Evolutionary conservation across 2,113 vertebrate genomes (phyloP), one percentile per base, ranked within the genome.

Genomic region (Xiphorhynchus elegans): DNA sequence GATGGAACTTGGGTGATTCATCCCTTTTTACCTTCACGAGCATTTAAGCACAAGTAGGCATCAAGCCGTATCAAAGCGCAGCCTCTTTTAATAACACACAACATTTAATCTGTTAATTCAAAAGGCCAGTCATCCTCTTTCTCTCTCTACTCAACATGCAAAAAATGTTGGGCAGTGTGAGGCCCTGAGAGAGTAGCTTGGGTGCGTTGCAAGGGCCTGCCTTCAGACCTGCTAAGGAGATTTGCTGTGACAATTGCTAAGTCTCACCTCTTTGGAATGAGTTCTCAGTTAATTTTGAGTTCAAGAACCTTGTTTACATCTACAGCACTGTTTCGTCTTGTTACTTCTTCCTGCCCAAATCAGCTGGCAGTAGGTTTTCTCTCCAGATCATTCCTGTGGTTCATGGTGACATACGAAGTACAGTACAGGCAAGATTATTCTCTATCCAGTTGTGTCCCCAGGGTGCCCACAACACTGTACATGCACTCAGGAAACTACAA

Each of bases 291-390:
- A 13, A 17, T 59, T 75, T 83, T 86, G 49, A 75, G 44, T 73
- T 46, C 75, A 58, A 85, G 49, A 1, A 2, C 31, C 50, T 89
- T 87, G 62, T 46, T 40, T 73, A 33, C 33, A 89, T 23, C 49
- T 50, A 21, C 31, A 68, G 19, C 2, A 0, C 23, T 56, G 44
- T 40, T 84, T 19, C 69, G 24, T 44, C 6, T 0, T 60, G 8
- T 47, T 64, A 24, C 9, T 68, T 82, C 37, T 56, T 79, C 37
- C 31, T 92, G 28, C 53, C 80, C 74, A 64, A 40, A 86, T 81
- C 49, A 68, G 35, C n/a, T 89, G 60, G 37, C 76, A 63, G 6
- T 59, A 35, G 19, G 11, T 84, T 76, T 87, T 93, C 49, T 75
- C 13, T 87, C 66, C 76, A 78, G 39, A 77, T 67, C 3, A 1